Conservation (phyloP, 2,797 vertebrate species). For the Psittacula echo region DNA sequence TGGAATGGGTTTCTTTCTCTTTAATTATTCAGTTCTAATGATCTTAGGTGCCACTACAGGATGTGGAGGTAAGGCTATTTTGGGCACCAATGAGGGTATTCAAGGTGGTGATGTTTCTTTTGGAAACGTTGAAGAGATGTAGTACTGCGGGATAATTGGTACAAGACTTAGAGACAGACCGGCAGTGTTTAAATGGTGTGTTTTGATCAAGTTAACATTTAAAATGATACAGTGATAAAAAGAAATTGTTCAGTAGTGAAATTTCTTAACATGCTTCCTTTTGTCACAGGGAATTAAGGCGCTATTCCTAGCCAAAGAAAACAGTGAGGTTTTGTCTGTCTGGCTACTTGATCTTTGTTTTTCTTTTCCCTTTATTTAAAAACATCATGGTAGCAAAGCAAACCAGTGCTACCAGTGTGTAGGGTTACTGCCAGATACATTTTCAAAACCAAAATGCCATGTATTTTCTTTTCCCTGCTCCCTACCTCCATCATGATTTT, state of each 20-base stretch:
- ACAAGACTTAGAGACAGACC: background rate
- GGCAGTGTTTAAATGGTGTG: background rate
- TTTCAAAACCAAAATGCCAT: background rate
- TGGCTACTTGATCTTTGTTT: background rate
- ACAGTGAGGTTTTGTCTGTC: background rate
- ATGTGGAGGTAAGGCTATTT: background rate
- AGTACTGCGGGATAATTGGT: background rate
- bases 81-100: background rate
- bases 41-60: background rate
- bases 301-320: background rate
- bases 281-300: background rate
- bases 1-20: background rate
- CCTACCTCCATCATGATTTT: background rate
- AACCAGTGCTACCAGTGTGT: background rate
- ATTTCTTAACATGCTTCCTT: background rate
- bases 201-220: constrained; percentile 24
- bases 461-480: accelerated
- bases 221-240: background rate
- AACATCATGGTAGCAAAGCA: background rate
- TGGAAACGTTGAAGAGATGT: background rate
- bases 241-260: background rate
- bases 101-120: background rate
- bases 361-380: accelerated
- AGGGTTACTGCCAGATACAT: background rate
- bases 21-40: background rate